phyloP scores from a whole-genome alignment of 92 coral and sea anemone species.

The Plumapathes pennacea region DNA sequence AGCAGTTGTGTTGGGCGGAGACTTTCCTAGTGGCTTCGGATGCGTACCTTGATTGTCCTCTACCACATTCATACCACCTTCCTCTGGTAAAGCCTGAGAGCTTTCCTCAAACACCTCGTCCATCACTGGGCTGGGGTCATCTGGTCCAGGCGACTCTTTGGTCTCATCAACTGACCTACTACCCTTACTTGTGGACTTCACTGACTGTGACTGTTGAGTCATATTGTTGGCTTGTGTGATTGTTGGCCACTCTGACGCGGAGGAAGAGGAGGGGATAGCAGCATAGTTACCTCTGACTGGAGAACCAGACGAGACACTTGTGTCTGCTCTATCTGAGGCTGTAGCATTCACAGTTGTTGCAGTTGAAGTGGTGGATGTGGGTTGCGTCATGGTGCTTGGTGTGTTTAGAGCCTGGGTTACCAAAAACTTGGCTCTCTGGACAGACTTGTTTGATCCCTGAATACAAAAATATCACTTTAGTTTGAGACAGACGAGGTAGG shows the following conservation, averaged over 20 bases:
- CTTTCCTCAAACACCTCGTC: slow-evolving; percentile 40
- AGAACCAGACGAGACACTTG: slow-evolving; percentile 52
- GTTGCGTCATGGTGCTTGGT: slow-evolving; percentile 84
- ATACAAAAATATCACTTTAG: no score
- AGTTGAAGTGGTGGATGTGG: slow-evolving; percentile 58
- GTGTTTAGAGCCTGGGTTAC: slow-evolving; percentile 97
- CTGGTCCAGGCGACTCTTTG: slow-evolving; percentile 41
- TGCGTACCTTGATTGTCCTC: slow-evolving; percentile 14
- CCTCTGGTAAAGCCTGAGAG: no score
- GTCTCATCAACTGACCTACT: slow-evolving; percentile 38
- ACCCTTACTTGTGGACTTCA: slow-evolving; percentile 34
- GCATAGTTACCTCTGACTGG: slow-evolving; percentile 86
- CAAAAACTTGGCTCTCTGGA: slow-evolving; percentile 92
- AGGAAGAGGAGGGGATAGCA: slow-evolving; percentile 71
- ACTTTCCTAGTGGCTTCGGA: slow-evolving; percentile 38
- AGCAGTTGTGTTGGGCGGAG: slow-evolving; percentile 40
- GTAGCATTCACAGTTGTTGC: slow-evolving; percentile 61
- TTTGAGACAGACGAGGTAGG: no score
- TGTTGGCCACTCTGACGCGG: slow-evolving; percentile 97
- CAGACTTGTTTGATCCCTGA: slow-evolving; percentile 93
- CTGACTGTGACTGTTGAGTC: slow-evolving; percentile 19
- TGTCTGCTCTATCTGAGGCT: slow-evolving; percentile 40
- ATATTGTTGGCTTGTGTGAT: slow-evolving; percentile 88
- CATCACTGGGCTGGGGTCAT: slow-evolving; percentile 10
- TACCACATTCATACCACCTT: slow-evolving; percentile 5